These are phyloP conservation scores for Acropora tenuis DNA, from an alignment of 64 coral and sea anemone species.

Conservation along the genomic window DNA sequence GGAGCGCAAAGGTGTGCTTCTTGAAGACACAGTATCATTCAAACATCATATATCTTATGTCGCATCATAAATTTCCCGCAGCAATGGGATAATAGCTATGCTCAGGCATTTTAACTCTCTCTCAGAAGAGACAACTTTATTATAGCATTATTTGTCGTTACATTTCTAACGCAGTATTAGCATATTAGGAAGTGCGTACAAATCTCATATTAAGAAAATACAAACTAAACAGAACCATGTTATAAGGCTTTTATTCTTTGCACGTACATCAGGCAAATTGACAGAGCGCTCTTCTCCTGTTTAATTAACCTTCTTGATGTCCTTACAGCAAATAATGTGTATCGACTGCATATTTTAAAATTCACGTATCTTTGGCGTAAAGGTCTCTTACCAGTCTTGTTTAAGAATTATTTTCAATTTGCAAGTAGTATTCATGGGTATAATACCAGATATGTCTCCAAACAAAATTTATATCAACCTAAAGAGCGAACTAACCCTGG, in stretches of 20 bases:
- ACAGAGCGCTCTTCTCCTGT: not conserved
- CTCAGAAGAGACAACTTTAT: constrained; percentile 45
- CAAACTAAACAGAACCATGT: constrained; percentile 22
- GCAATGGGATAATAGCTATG: constrained; percentile 42
- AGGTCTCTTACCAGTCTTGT: not conserved
- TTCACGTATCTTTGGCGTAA: constrained; percentile 11
- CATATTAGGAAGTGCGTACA: constrained; percentile 24
- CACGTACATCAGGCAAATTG: not conserved
- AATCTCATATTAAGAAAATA: constrained; percentile 10
- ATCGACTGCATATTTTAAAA: constrained; percentile 10
- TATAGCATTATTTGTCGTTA: constrained; percentile 5
- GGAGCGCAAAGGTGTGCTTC: constrained; percentile 3
- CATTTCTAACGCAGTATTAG: constrained; percentile 4
- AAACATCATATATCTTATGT: constrained; percentile 49
- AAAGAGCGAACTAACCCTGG: too few relatives aligned
- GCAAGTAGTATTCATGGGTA: too few relatives aligned
- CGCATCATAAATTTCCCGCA: constrained; percentile 33
- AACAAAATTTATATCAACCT: too few relatives aligned
- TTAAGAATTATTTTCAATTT: too few relatives aligned
- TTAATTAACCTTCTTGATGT: too few relatives aligned
- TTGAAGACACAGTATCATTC: constrained; percentile 17
- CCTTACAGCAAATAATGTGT: constrained; percentile 16
- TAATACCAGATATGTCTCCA: too few relatives aligned
- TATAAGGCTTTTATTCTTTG: constrained; percentile 9
- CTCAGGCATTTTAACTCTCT: constrained; percentile 30